Evolutionary conservation across 1,140 invertebrate species (phyloP), one percentile per base, ranked within the genome.

Genomic region (Calephelis nemesis): DNA sequence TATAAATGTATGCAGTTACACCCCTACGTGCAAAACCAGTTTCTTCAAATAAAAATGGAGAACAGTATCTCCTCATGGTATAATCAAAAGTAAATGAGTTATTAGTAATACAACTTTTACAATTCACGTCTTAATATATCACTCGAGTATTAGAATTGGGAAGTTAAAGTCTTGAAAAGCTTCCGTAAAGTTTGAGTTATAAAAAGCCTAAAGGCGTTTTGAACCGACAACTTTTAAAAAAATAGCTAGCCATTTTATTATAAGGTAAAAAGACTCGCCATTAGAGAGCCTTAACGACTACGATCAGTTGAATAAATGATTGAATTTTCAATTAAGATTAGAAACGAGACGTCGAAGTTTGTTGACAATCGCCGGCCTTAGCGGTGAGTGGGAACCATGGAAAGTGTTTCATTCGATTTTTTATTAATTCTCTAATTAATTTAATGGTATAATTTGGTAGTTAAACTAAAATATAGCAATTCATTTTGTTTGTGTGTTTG

Each of bases 271-370:
- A 85, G 73, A 79, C 74, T 69, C 81, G 67, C 85, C 81, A 88
- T 88, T 88, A 84, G 79, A 81, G 79, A 78, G 74, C 79, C 76
- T 82, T 88, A 88, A 88, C 84, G 84, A 89, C 82, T 83, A 75
- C 77, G 82, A 84, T 88, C 79, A 84, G 81, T 85, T 88, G 88
- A 90, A 90, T 90, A 88, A 90, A 89, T 89, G 82, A 89, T 89
- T 89, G 82, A 89, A 89, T 90, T 90, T 88, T 88, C 86, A 90
- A 90, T 90, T 88, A 89, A 90, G 83, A 86, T 88, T 88, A 85
- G 77, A 83, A 74, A 76, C 71, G 76, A 74, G 77, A 76, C 71
- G 79, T 69, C 69, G 70, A 87, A 90, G 78, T 87, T 82, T 85
- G 84, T 88, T 88, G 83, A 88, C 84, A 87, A 85, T 84, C 74